These are phyloP conservation scores for Edolisoma coerulescens DNA, from an alignment of 2,113 vertebrate species.

Conservation along the genomic window DNA sequence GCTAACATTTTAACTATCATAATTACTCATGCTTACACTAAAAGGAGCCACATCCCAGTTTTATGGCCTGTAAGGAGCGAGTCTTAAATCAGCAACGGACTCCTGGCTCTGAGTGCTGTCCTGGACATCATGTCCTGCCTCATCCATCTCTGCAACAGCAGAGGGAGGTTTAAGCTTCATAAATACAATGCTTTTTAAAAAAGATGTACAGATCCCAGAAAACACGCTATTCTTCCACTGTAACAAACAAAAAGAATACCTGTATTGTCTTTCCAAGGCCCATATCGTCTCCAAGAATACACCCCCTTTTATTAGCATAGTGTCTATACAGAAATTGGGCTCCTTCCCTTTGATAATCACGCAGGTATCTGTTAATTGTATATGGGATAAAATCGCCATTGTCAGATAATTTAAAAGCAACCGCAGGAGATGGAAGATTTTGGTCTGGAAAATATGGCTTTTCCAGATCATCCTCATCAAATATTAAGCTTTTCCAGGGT, in stretches of 20 bases:
- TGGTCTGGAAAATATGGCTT: conserved; percentile 85
- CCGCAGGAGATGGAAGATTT: conserved; percentile 60
- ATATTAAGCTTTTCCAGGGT: conserved; percentile 65
- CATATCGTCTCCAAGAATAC: conserved; percentile 97
- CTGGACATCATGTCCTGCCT: background rate
- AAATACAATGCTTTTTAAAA: background rate
- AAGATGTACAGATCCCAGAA: background rate
- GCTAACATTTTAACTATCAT: background rate
- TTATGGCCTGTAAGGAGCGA: background rate
- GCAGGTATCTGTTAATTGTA: conserved; percentile 93
- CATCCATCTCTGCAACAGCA: background rate
- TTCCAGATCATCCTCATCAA: conserved; percentile 80
- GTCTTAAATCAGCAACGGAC: background rate
- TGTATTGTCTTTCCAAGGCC: conserved; percentile 97
- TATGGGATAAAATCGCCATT: conserved; percentile 81
- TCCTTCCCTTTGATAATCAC: conserved; percentile 93
- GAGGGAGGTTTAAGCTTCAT: background rate
- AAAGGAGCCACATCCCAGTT: background rate
- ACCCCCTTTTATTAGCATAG: conserved; percentile 80
- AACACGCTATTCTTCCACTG: background rate
- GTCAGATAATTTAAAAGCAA: conserved; percentile 77
- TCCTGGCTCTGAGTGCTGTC: background rate
- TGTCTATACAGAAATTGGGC: conserved; percentile 84
- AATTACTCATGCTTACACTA: background rate
- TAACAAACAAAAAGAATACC: conserved; percentile 69